phyloP scores from a whole-genome alignment of 2,113 vertebrate genomes.

The Ailurus styani region DNA sequence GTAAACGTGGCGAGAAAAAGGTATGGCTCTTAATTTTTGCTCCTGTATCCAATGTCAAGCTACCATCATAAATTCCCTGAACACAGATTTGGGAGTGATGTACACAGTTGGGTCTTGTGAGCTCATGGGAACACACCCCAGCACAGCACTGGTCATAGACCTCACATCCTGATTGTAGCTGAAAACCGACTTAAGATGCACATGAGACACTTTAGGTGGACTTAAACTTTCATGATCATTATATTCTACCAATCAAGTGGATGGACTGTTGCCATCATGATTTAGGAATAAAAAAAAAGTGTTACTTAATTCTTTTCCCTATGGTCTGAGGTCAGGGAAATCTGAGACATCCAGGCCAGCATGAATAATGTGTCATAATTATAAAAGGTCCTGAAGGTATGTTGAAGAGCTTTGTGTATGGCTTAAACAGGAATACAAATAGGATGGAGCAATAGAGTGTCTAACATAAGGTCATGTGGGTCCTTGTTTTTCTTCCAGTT shows the following conservation, averaged over 20 bases:
- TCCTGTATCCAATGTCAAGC: neutral
- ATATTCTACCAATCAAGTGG: neutral
- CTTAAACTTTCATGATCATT: neutral
- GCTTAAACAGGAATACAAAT: neutral
- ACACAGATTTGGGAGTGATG: neutral
- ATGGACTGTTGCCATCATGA: neutral
- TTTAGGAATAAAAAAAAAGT: neutral
- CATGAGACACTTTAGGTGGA: neutral
- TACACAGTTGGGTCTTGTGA: neutral
- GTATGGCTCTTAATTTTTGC: neutral
- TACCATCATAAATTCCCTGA: neutral
- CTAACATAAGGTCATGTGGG: neutral
- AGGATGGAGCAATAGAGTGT: neutral
- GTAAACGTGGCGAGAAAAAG: neutral
- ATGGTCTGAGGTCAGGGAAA: neutral
- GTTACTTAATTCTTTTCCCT: neutral
- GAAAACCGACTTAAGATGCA: neutral
- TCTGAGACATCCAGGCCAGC: neutral
- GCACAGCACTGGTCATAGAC: neutral
- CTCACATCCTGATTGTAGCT: neutral
- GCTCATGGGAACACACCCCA: neutral
- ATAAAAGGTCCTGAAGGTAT: neutral
- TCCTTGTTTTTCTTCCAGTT: neutral
- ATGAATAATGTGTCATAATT: neutral
- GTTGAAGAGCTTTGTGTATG: neutral